Evolutionary conservation across 1,140 invertebrate genomes (phyloP), one percentile per base, ranked within the genome.

Genomic region (Drosophila leontia): DNA sequence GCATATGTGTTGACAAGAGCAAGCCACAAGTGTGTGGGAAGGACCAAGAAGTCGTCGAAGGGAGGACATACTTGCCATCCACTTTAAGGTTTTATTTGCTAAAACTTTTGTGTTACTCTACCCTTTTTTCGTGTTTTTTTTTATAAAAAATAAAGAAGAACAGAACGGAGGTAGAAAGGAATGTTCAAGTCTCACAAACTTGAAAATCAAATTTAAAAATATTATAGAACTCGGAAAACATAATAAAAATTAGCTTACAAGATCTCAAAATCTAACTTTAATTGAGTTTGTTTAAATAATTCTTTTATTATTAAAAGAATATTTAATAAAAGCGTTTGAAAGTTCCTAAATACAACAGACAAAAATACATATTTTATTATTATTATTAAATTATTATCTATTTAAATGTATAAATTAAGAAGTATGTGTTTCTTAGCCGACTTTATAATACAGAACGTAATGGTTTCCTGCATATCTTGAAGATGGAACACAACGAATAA

Each of bases 1-100:
- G 26, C 64, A 67, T 32, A 47, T 69, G 68, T 70, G 64, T 69
- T 56, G 64, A 69, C 68, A 71, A 47, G 64, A 71, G 50, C 12
- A 41, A 17, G 68, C 63, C 51, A 71, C 68, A 70, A 71, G 68
- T 70, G 68, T 70, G 62, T 69, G 63, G 26, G 41, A 23, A 65
- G 12, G 47, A 53, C 53, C 15, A 50, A 50, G 26, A n/a, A 50
- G 15, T 11, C 26, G 26, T 29, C 2, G 9, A 50, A 29, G 15
- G 26, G 15, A 17, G 12, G 15, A 50, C 8, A 50, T 50, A 9
- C 48, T n/a, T 29, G 3, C 26, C 26, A 11, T 12, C 48, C 15
- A 48, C 47, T 15, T 48, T 48, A 5, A 7, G 23, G 26, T 29
- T 29, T 29, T 29, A 48, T 48, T 48, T 48, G 23, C 47, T n/a